Percentiles rank a stretch among this genome's conserved stretches.
These are phyloP conservation scores for Apamea sordens DNA, from an alignment of 2,888 invertebrate genomes.

Conservation along the genomic window DNA sequence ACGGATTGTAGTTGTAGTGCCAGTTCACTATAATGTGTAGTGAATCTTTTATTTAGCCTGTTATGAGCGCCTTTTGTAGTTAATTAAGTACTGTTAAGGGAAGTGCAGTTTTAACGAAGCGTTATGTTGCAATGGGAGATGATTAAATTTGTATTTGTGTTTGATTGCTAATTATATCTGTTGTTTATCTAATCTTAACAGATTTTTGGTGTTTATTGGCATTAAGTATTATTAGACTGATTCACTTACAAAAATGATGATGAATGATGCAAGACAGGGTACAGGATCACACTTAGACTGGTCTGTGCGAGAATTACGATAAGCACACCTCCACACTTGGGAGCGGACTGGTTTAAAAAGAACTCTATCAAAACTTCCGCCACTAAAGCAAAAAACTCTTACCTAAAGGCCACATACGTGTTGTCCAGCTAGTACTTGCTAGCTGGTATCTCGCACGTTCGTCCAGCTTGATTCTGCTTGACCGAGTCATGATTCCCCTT, in stretches of 20 bases:
- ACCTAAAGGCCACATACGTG: not conserved
- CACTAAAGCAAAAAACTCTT: not conserved
- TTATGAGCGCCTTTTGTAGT: slow-evolving; percentile 26
- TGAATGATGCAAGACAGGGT: not conserved
- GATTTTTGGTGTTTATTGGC: not conserved
- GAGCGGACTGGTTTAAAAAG: not conserved
- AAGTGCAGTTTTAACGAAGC: slow-evolving; percentile 1
- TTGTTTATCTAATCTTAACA: not conserved
- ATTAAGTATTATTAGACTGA: not conserved
- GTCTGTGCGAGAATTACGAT: not conserved
- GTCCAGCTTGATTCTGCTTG: not conserved
- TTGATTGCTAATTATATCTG: not conserved
- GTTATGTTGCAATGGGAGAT: not conserved
- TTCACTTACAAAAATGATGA: not conserved
- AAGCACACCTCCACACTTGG: not conserved
- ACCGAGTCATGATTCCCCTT: not conserved
- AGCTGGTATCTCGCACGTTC: not conserved
- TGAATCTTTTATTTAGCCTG: slow-evolving; percentile 32
- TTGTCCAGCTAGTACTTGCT: not conserved
- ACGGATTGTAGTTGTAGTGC: slow-evolving; percentile 47
- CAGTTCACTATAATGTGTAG: not conserved
- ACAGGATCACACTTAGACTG: not conserved
- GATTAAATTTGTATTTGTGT: not conserved
- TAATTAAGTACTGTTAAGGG: slow-evolving; percentile 25
- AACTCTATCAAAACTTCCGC: not conserved